Conservation (phyloP, 2,888 invertebrate species). For the Andrena bucephala region DNA sequence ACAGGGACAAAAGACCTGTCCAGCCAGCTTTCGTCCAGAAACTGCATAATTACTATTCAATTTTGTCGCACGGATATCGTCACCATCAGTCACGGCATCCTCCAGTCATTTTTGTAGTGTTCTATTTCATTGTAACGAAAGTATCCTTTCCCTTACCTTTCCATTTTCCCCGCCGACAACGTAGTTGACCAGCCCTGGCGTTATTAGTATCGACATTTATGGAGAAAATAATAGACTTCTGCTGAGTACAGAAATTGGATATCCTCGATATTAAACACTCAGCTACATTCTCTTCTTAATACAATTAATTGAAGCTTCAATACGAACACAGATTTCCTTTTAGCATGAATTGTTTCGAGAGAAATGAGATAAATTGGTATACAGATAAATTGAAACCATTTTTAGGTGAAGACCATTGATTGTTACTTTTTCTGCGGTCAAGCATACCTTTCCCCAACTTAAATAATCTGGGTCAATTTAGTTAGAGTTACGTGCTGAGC, state of each 20-base stretch:
- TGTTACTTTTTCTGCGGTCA: too few relatives aligned
- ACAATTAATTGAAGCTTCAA: too few relatives aligned
- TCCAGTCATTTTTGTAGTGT: constrained; percentile 2
- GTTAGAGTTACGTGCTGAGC: too few relatives aligned
- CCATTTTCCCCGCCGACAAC: not conserved
- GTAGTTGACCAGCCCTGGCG: not conserved
- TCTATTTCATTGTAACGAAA: constrained; percentile 18
- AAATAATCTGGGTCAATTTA: too few relatives aligned
- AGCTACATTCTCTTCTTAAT: too few relatives aligned
- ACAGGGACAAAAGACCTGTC: constrained; percentile 6
- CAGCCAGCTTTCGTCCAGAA: constrained; percentile 6
- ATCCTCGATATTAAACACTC: too few relatives aligned
- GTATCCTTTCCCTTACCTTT: not conserved
- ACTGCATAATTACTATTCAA: constrained; percentile 51
- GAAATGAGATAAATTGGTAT: not conserved
- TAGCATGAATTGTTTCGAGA: not conserved
- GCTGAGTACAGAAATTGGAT: too few relatives aligned
- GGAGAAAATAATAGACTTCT: not conserved
- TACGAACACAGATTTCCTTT: not conserved
- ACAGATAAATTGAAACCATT: not conserved
- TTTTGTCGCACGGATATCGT: constrained; percentile 41
- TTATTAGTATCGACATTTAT: constrained; percentile 20
- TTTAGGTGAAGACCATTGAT: not conserved
- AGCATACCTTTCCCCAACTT: too few relatives aligned
- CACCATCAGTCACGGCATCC: constrained; percentile 32